Evolutionary conservation across 2,888 invertebrate species (phyloP).

Genomic region (Mesopsocus fuscifrons): DNA sequence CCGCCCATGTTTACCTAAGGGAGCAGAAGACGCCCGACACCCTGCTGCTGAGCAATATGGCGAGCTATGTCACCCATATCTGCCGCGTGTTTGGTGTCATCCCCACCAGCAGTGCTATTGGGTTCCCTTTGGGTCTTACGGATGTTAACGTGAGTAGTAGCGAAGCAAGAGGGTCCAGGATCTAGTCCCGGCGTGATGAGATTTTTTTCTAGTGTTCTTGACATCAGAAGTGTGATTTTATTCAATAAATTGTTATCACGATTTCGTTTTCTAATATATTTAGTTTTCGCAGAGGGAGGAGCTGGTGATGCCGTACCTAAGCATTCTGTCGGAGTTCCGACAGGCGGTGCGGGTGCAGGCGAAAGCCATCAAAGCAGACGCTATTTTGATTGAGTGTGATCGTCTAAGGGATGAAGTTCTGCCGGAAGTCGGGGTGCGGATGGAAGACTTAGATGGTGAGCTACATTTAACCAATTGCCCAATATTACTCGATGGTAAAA

Average conservation of each 20-base stretch:
- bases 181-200: no score
- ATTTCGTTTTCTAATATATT: no score
- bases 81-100: conserved; percentile 61
- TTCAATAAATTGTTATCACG: no score
- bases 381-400: conserved; percentile 75
- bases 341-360: conserved; percentile 54
- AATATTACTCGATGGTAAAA: no score
- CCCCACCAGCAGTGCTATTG: conserved; percentile 42
- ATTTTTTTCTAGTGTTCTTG: no score
- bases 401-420: conserved; percentile 64
- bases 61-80: conserved; percentile 67
- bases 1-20: conserved; percentile 71
- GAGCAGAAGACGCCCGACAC: conserved; percentile 38
- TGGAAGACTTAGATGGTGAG: conserved; percentile 74
- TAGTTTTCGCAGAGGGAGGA: conserved; percentile 44
- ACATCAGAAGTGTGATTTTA: no score
- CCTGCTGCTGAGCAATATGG: conserved; percentile 54
- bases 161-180: no score
- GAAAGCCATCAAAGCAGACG: conserved; percentile 36
- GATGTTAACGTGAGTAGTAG: conserved; percentile 29
- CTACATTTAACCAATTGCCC: not conserved
- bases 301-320: conserved; percentile 72
- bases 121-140: conserved; percentile 39
- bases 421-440: conserved; percentile 78
- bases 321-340: conserved; percentile 69